Conservation (phyloP, 2,113 vertebrate species). For the Poicephalus gulielmi region DNA sequence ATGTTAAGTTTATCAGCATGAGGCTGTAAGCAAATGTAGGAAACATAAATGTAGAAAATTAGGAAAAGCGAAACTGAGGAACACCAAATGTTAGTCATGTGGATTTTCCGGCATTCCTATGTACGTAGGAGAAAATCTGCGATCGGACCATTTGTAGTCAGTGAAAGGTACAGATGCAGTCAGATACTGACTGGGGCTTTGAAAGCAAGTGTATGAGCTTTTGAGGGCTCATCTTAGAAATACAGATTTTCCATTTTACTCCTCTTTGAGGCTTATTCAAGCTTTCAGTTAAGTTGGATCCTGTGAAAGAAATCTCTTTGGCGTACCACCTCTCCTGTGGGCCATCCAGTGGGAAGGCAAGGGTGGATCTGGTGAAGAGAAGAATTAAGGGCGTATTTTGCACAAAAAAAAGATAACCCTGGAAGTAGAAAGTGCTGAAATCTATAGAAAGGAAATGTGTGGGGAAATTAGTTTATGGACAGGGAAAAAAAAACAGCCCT, state of each 20-base stretch:
- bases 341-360: slow-evolving; percentile 70
- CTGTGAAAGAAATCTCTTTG: slow-evolving; percentile 49
- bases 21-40: neutral
- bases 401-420: slow-evolving; percentile 26
- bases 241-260: slow-evolving; percentile 11
- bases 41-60: neutral
- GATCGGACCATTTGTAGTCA: neutral
- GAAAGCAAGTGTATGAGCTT: neutral
- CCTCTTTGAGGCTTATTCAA: slow-evolving; percentile 37
- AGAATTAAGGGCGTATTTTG: slow-evolving; percentile 54
- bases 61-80: neutral
- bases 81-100: neutral
- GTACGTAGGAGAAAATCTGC: neutral
- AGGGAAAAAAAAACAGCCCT: neutral
- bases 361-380: slow-evolving; percentile 53
- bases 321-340: slow-evolving; percentile 47
- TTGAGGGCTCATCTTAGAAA: slow-evolving; percentile 29
- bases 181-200: slow-evolving; percentile 8
- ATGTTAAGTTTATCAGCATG: neutral
- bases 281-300: slow-evolving; percentile 49
- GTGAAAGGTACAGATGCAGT: neutral
- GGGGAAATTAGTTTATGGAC: slow-evolving; percentile 48
- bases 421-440: slow-evolving; percentile 50
- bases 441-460: slow-evolving; percentile 39
- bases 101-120: neutral